phyloP scores from a whole-genome alignment of 2,797 vertebrate genomes.

The Fundulus diaphanus region DNA sequence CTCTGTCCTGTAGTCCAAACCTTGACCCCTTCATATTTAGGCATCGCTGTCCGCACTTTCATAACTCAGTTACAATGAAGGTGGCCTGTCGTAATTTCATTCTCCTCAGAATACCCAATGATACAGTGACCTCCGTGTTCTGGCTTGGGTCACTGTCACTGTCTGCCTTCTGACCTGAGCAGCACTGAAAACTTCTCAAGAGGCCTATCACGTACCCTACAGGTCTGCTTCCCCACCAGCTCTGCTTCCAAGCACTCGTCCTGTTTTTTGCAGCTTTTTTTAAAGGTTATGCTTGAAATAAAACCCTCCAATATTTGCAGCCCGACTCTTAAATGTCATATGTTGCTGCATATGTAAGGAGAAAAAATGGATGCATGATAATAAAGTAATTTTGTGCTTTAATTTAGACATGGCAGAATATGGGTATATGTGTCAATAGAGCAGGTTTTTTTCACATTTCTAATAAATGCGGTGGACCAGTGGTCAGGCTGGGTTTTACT shows the following conservation, averaged over 20 bases:
- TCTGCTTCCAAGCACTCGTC: constrained; percentile 3
- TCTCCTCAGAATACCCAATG: constrained; percentile 33
- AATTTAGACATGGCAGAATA: background rate
- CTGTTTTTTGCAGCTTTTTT: background rate
- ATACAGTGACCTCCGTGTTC: constrained; percentile 39
- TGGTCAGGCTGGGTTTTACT: background rate
- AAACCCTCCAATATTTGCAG: background rate
- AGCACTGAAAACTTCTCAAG: constrained; percentile 18
- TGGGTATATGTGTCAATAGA: background rate
- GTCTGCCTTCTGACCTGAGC: constrained; percentile 12
- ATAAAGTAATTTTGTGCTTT: background rate
- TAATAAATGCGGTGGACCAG: background rate
- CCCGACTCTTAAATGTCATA: background rate
- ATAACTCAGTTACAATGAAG: constrained; percentile 1
- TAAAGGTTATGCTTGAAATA: background rate
- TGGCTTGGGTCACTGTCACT: constrained; percentile 16
- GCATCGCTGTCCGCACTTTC: constrained; percentile 3
- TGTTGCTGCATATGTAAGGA: background rate
- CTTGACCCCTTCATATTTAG: background rate
- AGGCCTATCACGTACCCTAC: constrained; percentile 19
- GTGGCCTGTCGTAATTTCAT: constrained; percentile 2
- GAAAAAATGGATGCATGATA: background rate
- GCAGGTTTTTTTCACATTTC: background rate
- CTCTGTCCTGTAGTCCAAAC: background rate
- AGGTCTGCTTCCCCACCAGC: constrained; percentile 1